These are phyloP conservation scores for Chesias legatella DNA, from an alignment of 2,888 invertebrate species.

Conservation along the genomic window DNA sequence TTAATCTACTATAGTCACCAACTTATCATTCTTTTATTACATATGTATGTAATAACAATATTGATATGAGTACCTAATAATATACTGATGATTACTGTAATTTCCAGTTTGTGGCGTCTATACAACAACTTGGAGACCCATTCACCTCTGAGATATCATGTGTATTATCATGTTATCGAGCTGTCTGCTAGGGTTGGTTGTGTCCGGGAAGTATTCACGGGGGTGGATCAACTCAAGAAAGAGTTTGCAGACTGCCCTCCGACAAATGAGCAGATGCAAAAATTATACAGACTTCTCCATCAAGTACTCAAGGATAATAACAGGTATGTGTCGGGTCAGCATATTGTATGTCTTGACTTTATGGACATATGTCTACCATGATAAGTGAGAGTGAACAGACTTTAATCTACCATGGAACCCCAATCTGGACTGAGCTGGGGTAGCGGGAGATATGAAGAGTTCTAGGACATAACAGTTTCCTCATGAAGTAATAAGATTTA, in stretches of 20 bases:
- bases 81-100: background rate
- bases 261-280: constrained; percentile 94
- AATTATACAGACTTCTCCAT: constrained; percentile 92
- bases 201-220: constrained; percentile 90
- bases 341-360: too few relatives aligned
- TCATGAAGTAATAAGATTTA: too few relatives aligned
- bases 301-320: constrained; percentile 93
- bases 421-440: too few relatives aligned
- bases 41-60: too few relatives aligned
- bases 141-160: constrained; percentile 92
- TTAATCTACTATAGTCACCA: too few relatives aligned
- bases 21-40: too few relatives aligned
- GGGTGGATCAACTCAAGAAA: constrained; percentile 90
- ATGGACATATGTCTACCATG: too few relatives aligned
- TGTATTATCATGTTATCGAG: constrained; percentile 94
- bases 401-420: too few relatives aligned
- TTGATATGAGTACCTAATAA: constrained; percentile 1
- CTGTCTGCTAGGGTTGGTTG: constrained; percentile 93
- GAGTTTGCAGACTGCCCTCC: constrained; percentile 90
- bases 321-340: constrained; percentile 79
- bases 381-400: too few relatives aligned
- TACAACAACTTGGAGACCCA: constrained; percentile 94
- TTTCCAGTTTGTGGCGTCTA: constrained; percentile 90
- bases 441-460: too few relatives aligned
- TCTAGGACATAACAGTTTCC: too few relatives aligned